phyloP scores from a whole-genome alignment of 2,113 vertebrate species.

The Syngnathoides biaculeatus region DNA sequence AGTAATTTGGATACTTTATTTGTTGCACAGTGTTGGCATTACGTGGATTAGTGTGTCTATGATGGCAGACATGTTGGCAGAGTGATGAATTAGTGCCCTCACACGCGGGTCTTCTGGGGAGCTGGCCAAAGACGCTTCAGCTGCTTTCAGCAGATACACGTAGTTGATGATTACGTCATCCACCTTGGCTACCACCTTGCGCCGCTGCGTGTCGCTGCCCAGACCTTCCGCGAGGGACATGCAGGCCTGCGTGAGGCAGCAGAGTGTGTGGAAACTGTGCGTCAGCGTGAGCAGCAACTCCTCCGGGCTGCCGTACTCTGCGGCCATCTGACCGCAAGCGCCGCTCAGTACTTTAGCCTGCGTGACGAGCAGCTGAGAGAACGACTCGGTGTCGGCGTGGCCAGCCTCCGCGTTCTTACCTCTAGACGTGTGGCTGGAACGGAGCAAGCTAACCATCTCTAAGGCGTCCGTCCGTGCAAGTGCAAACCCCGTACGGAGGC shows the following conservation, averaged over 20 bases:
- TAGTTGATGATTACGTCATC: conserved; percentile 88
- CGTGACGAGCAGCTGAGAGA: conserved; percentile 82
- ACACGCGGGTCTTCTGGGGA: conserved; percentile 79
- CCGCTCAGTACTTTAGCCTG: conserved; percentile 87
- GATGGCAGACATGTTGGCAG: conserved; percentile 86
- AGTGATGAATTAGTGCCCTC: conserved; percentile 86
- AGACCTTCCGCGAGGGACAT: conserved; percentile 88
- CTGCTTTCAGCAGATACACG: conserved; percentile 84
- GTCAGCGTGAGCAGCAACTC: conserved; percentile 90
- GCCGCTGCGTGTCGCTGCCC: conserved; percentile 77
- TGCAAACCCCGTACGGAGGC: conserved; percentile 84
- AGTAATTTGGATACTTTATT: conserved; percentile 83
- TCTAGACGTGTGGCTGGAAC: conserved; percentile 62
- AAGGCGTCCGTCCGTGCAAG: conserved; percentile 88
- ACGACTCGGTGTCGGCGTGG: conserved; percentile 77
- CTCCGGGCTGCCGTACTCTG: conserved; percentile 85
- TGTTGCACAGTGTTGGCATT: conserved; percentile 89
- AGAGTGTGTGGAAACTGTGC: conserved; percentile 93
- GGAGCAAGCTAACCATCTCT: conserved; percentile 84
- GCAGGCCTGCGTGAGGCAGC: conserved; percentile 91
- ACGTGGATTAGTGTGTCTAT: conserved; percentile 91
- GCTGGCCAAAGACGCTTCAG: conserved; percentile 80
- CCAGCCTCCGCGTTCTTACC: conserved; percentile 53
- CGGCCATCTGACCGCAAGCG: conserved; percentile 87
- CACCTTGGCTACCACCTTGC: conserved; percentile 82